Conservation (phyloP, 2,113 vertebrate genomes). For the Anhinga rufa region DNA sequence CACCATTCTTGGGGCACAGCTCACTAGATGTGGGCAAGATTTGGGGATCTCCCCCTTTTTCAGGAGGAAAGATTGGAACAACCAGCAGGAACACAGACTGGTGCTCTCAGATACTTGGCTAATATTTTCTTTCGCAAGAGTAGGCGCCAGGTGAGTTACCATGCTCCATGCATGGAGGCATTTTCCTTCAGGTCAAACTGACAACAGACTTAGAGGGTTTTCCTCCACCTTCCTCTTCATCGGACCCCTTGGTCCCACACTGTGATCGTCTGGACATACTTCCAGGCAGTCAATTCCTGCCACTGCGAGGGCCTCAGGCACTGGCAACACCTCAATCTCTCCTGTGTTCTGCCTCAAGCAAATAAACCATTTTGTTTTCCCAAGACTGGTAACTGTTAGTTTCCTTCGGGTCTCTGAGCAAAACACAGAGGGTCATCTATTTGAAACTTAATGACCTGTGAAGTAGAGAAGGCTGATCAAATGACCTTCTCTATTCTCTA, state of each 20-base stretch:
- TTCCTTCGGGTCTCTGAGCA: neutral
- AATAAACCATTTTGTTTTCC: constrained; percentile 38
- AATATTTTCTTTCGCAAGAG: neutral
- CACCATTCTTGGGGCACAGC: neutral
- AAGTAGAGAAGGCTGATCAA: neutral
- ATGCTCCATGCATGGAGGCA: neutral
- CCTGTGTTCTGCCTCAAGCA: neutral
- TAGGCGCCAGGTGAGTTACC: neutral
- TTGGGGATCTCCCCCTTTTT: neutral
- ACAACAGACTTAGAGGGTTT: neutral
- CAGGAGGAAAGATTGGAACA: neutral
- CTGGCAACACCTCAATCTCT: neutral
- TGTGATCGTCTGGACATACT: neutral
- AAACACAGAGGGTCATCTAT: neutral
- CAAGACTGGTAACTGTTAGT: neutral
- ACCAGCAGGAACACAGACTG: rapidly evolving
- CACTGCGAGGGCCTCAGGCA: neutral
- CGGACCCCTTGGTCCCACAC: neutral
- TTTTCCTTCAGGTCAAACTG: neutral
- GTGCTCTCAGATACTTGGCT: neutral
- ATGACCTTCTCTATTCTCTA: neutral
- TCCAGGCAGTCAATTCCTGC: neutral
- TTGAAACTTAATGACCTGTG: constrained; percentile 25
- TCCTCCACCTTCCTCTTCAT: neutral
- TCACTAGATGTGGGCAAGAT: neutral